These are phyloP conservation scores for Ia io DNA, from an alignment of 2,113 vertebrate species.

Conservation along the genomic window DNA sequence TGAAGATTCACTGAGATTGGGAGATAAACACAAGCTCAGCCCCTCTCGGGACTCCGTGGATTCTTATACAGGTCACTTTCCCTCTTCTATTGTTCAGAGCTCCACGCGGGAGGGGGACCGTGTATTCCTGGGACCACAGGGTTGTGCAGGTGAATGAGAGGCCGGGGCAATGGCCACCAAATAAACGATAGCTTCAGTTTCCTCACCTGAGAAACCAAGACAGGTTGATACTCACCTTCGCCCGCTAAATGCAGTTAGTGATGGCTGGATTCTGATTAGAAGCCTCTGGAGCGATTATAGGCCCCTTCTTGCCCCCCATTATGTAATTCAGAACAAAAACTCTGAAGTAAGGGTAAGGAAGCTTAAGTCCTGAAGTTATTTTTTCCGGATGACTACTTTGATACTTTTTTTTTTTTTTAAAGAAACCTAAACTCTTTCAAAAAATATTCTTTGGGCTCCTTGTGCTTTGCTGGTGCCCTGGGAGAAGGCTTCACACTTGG, in stretches of 20 bases:
- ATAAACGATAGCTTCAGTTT: neutral
- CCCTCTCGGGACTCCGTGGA: fast-evolving
- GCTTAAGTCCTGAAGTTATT: neutral
- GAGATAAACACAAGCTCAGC: neutral
- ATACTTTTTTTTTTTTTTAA: neutral
- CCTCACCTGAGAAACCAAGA: neutral
- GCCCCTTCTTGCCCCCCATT: neutral
- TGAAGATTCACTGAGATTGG: neutral
- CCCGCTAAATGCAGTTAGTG: neutral
- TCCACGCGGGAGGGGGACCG: neutral
- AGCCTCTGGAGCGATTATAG: neutral
- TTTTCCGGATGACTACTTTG: neutral
- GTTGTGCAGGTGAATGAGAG: neutral
- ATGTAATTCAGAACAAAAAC: neutral
- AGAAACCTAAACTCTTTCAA: neutral
- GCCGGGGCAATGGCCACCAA: neutral
- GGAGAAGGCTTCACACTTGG: neutral
- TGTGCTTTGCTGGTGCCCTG: neutral
- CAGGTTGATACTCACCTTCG: neutral
- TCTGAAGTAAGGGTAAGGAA: neutral
- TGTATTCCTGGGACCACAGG: neutral
- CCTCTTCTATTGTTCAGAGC: neutral
- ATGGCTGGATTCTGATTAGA: neutral
- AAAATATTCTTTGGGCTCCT: neutral
- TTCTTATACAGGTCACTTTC: neutral